Percentiles rank a stretch among this genome's conserved stretches.
Evolutionary conservation across 2,113 vertebrate genomes (phyloP).

Genomic region (Thamnaconus septentrionalis): DNA sequence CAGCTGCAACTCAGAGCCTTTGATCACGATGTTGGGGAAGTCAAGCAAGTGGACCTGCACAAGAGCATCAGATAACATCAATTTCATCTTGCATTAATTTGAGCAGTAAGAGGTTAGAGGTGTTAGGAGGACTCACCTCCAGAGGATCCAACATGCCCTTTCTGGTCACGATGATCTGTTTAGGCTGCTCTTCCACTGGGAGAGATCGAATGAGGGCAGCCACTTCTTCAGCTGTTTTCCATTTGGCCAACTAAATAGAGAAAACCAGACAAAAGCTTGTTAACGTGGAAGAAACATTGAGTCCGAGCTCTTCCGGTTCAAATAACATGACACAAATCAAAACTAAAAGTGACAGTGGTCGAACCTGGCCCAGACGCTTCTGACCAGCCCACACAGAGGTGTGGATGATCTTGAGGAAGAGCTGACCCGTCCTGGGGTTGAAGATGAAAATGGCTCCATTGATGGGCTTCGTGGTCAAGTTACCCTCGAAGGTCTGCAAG

Average conservation of each 20-base stretch:
- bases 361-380: constrained; percentile 96
- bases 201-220: constrained; percentile 96
- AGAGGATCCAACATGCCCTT: constrained; percentile 98
- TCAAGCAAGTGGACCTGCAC: constrained; percentile 95
- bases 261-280: not conserved
- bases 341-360: not conserved
- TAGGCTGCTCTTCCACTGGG: constrained; percentile 98
- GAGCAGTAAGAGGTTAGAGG: too few species aligned
- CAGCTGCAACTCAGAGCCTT: constrained; percentile 96
- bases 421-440: constrained; percentile 97
- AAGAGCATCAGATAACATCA: not conserved
- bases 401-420: constrained; percentile 99
- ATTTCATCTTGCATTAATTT: not conserved
- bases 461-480: constrained; percentile 98
- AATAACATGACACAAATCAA: too few species aligned
- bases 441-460: constrained; percentile 99
- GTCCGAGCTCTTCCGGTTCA: too few species aligned
- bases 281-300: too few species aligned
- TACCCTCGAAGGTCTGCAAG: constrained; percentile 95
- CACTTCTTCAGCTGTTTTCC: constrained; percentile 99
- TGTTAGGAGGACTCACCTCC: constrained; percentile 78
- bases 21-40: constrained; percentile 99
- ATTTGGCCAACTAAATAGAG: constrained; percentile 89
- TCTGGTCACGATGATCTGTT: constrained; percentile 98
- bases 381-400: constrained; percentile 99